A percentile compares a stretch with the other conserved stretches of the same genome.
Evolutionary conservation across 2,797 vertebrate genomes (phyloP).

Genomic region (Brachymystax lenok): DNA sequence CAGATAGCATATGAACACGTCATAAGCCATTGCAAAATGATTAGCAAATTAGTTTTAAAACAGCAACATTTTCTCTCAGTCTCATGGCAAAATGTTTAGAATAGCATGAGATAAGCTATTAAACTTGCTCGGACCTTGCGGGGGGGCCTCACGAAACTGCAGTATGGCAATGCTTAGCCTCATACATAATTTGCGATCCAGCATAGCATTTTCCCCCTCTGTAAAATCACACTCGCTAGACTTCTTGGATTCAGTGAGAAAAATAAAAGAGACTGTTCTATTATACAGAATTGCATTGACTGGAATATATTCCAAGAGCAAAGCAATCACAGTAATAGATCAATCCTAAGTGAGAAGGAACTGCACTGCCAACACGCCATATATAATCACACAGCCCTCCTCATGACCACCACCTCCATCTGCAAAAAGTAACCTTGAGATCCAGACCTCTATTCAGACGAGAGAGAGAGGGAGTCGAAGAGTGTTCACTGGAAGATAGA

Average conservation of each 20-base stretch:
- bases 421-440: constrained; percentile 69
- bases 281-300: not conserved
- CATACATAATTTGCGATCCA: not conserved
- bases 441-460: constrained; percentile 52
- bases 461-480: constrained; percentile 20
- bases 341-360: constrained; percentile 17
- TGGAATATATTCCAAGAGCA: not conserved
- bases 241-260: not conserved
- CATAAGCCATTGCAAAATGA: too few species aligned
- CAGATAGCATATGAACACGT: too few species aligned
- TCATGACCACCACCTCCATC: constrained; percentile 51
- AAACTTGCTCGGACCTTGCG: too few species aligned
- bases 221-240: not conserved
- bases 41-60: too few species aligned
- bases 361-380: constrained; percentile 26
- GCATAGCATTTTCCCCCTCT: not conserved
- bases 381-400: constrained; percentile 36
- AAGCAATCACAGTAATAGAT: constrained; percentile 25
- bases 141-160: too few species aligned
- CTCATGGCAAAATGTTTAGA: too few species aligned
- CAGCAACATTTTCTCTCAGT: too few species aligned
- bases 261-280: not conserved
- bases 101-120: too few species aligned
- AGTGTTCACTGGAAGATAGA: constrained; percentile 7
- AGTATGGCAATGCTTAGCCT: not conserved